Percentiles rank a stretch among this genome's conserved stretches.
Conservation (phyloP, 2,888 invertebrate genomes). For the Leptinotarsa tumamoca region DNA sequence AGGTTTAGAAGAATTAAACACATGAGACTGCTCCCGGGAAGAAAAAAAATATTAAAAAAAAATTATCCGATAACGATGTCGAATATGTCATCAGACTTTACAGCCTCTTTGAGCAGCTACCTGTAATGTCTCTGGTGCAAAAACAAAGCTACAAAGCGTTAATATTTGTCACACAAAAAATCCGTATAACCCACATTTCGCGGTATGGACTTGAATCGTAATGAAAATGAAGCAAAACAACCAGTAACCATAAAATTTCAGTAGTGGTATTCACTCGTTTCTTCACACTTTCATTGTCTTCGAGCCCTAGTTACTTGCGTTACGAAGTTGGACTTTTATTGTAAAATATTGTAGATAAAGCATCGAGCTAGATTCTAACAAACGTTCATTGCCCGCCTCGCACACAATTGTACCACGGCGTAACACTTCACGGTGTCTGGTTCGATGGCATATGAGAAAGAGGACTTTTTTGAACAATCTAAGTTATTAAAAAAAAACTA, state of each 20-base stretch:
- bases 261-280: constrained; percentile 38
- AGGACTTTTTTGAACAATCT: too few relatives aligned
- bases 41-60: too few relatives aligned
- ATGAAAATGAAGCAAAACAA: constrained; percentile 18
- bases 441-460: constrained; percentile 35
- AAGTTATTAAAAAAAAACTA: too few relatives aligned
- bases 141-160: neutral
- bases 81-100: too few relatives aligned
- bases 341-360: constrained; percentile 33
- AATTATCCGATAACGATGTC: too few relatives aligned
- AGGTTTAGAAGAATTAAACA: too few relatives aligned
- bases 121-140: too few relatives aligned
- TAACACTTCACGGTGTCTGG: constrained; percentile 56
- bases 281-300: constrained; percentile 54
- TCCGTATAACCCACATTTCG: constrained; percentile 17
- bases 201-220: constrained; percentile 11
- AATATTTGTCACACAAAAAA: constrained; percentile 13
- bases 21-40: too few relatives aligned
- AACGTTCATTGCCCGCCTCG: constrained; percentile 35
- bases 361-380: constrained; percentile 26
- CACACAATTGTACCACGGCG: constrained; percentile 55
- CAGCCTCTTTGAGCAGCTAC: too few relatives aligned
- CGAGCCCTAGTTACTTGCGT: constrained; percentile 34
- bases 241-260: constrained; percentile 14
- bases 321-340: constrained; percentile 33